These are phyloP conservation scores for Ispidina lecontei DNA, from an alignment of 2,797 vertebrate species.

Conservation along the genomic window DNA sequence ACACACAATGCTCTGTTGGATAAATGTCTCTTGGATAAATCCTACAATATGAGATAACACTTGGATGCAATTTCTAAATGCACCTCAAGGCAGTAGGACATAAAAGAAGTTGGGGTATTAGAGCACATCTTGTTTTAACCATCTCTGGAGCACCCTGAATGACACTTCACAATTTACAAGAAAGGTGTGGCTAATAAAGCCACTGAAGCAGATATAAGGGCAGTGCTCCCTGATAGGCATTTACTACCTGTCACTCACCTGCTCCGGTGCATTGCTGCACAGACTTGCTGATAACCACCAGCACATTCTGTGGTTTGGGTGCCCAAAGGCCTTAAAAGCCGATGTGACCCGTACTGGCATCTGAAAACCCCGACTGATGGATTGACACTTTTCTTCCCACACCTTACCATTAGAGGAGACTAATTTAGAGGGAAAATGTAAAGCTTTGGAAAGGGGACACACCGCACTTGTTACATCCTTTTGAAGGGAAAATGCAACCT, in stretches of 20 bases:
- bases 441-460: not conserved
- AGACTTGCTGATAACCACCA: constrained; percentile 74
- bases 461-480: fast-evolving
- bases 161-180: constrained; percentile 77
- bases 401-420: not conserved
- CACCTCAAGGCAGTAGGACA: constrained; percentile 72
- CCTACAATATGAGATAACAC: constrained; percentile 48
- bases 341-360: not conserved
- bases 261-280: constrained; percentile 62
- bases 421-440: not conserved
- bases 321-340: constrained; percentile 70
- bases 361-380: not conserved
- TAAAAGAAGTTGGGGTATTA: constrained; percentile 67
- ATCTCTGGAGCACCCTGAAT: constrained; percentile 62
- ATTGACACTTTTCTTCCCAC: not conserved
- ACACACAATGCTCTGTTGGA: not conserved
- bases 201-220: constrained; percentile 70
- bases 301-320: constrained; percentile 48
- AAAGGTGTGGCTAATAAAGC: constrained; percentile 77
- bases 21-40: constrained; percentile 44
- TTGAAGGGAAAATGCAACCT: not conserved
- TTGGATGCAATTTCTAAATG: constrained; percentile 67
- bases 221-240: constrained; percentile 55
- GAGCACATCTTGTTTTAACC: constrained; percentile 62
- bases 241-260: constrained; percentile 65